Base-by-base conservation (phyloP, 2,797 vertebrate species). In the Sciurus carolinensis region DNA sequence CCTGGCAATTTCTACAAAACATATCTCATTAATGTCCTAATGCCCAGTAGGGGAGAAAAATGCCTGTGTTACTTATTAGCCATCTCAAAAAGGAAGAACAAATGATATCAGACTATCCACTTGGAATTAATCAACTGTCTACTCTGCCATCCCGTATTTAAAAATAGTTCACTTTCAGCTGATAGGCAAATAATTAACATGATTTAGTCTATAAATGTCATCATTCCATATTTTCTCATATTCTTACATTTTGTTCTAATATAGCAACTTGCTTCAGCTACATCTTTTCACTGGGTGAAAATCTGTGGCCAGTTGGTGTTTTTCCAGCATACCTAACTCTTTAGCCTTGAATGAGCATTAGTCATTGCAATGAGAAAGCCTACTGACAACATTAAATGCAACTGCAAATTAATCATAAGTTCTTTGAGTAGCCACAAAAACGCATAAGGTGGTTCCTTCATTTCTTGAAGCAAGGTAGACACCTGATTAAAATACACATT, bases 401-500 rank as follows among this genome's bases (percentile, higher is more conserved):
- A 85, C 64, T 33, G 36, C 42, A 79, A 83, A 72, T 67, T 62
- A 76, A 73, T 47, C 47, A 1, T 33, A 81, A n/a, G 72, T 76
- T 67, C 57, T 96, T 3, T 36, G 87, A 76, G 44, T 39, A 84
- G 20, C 96, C 80, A 66, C 30, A 77, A 81, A 94, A 87, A 54
- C 88, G 50, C 22, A 44, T 20, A 28, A 84, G 39, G 20, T 50
- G 30, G 17, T 79, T 90, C 69, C 36, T 93, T 64, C 57, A 94
- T 57, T 42, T 79, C 36, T 8, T 57, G 50, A 42, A 71, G 50
- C 4, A 36, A 89, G 52, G 64, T 73, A 95, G 81, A 96, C 17
- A 85, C 3, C 42, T 92, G 93, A 82, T 85, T 88, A 94, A 88
- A 95, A 86, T 7, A 82, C 73, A 81, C 69, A 33, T 84, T 82